phyloP scores from a whole-genome alignment of 1,140 invertebrate species.

The Ooceraea biroi region DNA sequence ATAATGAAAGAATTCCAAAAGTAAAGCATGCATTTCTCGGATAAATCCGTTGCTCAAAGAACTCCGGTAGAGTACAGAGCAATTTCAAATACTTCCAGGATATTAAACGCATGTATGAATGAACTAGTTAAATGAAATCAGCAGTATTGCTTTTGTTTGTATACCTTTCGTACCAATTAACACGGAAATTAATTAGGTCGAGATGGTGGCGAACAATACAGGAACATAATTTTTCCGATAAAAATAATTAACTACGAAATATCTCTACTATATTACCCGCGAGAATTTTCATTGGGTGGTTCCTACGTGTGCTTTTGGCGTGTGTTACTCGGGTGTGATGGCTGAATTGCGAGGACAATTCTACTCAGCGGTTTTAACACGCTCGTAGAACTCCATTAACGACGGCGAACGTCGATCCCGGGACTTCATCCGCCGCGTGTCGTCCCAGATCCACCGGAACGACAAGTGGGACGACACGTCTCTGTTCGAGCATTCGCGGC shows the following conservation, averaged over 20 bases:
- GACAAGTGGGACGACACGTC: constrained; percentile 25
- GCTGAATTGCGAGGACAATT: neutral
- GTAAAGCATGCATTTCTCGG: neutral
- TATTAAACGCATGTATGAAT: neutral
- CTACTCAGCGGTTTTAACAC: constrained; percentile 28
- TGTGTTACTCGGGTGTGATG: neutral
- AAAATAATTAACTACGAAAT: constrained; percentile 23
- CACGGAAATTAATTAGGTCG: neutral
- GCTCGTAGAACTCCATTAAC: constrained; percentile 25
- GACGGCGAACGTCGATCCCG: constrained; percentile 23
- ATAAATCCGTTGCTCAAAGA: neutral
- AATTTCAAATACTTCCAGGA: neutral
- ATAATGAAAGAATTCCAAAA: neutral
- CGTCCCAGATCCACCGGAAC: constrained; percentile 36
- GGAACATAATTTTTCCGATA: neutral
- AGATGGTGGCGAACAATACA: neutral
- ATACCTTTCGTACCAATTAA: constrained; percentile 5
- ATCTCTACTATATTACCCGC: neutral
- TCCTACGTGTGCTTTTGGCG: neutral
- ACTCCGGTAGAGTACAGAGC: neutral
- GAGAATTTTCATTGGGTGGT: neutral
- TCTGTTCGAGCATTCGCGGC: constrained; percentile 20
- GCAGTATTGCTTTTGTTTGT: neutral
- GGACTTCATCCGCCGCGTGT: constrained; percentile 27
- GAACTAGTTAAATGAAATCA: neutral